These are phyloP conservation scores for Sterrhoptilus dennistouni DNA, from an alignment of 2,113 vertebrate species.

Conservation along the genomic window DNA sequence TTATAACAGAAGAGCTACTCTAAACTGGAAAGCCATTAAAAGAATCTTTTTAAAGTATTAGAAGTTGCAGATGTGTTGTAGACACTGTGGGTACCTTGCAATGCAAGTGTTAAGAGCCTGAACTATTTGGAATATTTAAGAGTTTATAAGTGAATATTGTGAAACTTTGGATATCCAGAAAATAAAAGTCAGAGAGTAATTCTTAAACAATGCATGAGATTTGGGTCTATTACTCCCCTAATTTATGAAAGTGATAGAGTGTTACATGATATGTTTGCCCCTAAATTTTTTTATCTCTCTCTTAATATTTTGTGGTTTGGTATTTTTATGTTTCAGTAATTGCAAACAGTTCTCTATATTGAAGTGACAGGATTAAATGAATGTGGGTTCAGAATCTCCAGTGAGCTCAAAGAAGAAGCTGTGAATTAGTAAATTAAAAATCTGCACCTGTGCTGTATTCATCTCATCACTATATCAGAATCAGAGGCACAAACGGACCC, in stretches of 20 bases:
- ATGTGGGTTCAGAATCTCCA: background rate
- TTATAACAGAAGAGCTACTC: background rate
- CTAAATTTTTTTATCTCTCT: background rate
- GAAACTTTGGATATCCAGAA: background rate
- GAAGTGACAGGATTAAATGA: background rate
- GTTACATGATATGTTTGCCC: background rate
- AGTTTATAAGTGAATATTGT: background rate
- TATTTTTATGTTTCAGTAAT: background rate
- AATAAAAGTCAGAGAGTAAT: background rate
- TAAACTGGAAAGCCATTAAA: background rate
- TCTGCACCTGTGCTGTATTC: background rate
- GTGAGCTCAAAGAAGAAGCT: background rate
- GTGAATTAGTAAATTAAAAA: background rate
- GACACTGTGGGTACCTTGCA: background rate
- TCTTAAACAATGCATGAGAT: background rate
- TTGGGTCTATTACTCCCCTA: background rate
- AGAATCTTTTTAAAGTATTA: background rate
- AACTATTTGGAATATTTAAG: background rate
- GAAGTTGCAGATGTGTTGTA: background rate
- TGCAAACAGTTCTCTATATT: background rate
- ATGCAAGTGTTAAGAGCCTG: background rate
- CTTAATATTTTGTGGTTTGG: background rate
- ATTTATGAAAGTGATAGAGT: background rate
- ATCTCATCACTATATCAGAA: background rate
- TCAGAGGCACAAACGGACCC: background rate